phyloP scores from a whole-genome alignment of 2,113 vertebrate genomes.

The Poeciliopsis occidentalis region DNA sequence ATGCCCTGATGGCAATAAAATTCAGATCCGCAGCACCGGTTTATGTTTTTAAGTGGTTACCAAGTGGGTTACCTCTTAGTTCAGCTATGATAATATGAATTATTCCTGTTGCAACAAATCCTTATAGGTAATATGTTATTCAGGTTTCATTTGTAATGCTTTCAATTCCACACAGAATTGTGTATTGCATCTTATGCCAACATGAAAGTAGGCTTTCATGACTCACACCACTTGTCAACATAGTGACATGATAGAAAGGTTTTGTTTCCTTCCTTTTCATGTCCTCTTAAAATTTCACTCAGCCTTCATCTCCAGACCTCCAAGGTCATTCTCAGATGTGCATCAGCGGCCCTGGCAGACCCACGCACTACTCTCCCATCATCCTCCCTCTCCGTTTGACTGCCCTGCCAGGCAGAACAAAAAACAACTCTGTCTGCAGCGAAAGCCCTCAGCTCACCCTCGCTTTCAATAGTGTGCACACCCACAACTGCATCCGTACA shows the following conservation, averaged over 20 bases:
- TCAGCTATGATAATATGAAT: slow-evolving; percentile 16
- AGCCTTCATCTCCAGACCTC: slow-evolving; percentile 63
- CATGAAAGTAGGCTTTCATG: slow-evolving; percentile 42
- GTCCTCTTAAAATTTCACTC: slow-evolving; percentile 62
- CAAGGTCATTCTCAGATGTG: slow-evolving; percentile 77
- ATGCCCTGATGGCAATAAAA: background rate
- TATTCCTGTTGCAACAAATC: background rate
- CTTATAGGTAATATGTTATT: background rate
- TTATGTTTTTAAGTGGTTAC: background rate
- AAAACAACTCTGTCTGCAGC: slow-evolving; percentile 47
- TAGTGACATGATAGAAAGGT: slow-evolving; percentile 60
- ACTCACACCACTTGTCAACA: slow-evolving; percentile 52
- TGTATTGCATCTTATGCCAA: slow-evolving; percentile 2
- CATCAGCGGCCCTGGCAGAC: slow-evolving; percentile 61
- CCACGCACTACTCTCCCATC: slow-evolving; percentile 57
- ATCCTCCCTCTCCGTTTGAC: slow-evolving; percentile 50
- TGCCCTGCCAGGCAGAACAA: slow-evolving; percentile 52
- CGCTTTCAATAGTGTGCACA: slow-evolving; percentile 40
- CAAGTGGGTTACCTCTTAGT: background rate
- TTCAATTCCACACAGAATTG: background rate
- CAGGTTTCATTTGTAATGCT: background rate
- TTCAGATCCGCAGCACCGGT: background rate
- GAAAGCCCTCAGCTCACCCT: slow-evolving; percentile 48
- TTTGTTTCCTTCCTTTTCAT: slow-evolving; percentile 59
- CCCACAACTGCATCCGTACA: slow-evolving; percentile 21